Evolutionary conservation across 2,113 vertebrate genomes (phyloP).

Genomic region (Pholis gunnellus): DNA sequence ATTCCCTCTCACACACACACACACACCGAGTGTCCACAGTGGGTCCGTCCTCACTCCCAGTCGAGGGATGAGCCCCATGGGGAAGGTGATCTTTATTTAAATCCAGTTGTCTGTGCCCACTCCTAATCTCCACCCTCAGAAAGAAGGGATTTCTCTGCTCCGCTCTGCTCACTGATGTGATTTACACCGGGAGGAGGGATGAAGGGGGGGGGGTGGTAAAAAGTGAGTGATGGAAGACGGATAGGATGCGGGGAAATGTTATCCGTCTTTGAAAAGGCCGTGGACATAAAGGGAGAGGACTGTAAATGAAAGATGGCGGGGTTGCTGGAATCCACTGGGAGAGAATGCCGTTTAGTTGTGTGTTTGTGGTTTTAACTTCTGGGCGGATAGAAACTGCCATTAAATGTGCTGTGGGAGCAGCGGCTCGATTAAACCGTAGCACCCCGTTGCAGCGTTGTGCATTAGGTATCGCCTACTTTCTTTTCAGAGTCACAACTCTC

Average conservation of each 20-base stretch:
- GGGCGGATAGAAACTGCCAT: background rate
- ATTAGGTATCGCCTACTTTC: background rate
- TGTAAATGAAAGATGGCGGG: constrained; percentile 47
- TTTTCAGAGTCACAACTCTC: background rate
- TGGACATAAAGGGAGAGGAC: constrained; percentile 33
- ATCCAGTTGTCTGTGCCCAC: constrained; percentile 69
- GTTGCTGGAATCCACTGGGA: constrained; percentile 21
- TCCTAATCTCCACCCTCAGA: constrained; percentile 75
- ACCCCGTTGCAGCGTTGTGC: background rate
- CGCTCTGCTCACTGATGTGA: constrained; percentile 63
- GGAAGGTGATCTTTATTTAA: constrained; percentile 78
- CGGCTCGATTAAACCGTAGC: background rate
- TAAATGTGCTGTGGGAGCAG: background rate
- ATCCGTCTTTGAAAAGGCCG: constrained; percentile 50
- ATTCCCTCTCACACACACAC: background rate
- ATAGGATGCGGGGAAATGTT: constrained; percentile 59
- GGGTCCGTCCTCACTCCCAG: constrained; percentile 37
- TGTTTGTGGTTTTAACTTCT: constrained; percentile 2
- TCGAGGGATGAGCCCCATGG: constrained; percentile 54
- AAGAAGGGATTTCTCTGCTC: constrained; percentile 63
- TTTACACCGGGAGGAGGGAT: constrained; percentile 59
- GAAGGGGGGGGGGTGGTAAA: constrained; percentile 49
- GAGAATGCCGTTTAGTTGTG: background rate
- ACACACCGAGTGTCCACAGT: constrained; percentile 13
- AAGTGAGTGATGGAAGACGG: constrained; percentile 65